Percentiles rank a stretch among this genome's conserved stretches.
Conservation (phyloP, 2,113 vertebrate genomes). For the Rhea pennata region DNA sequence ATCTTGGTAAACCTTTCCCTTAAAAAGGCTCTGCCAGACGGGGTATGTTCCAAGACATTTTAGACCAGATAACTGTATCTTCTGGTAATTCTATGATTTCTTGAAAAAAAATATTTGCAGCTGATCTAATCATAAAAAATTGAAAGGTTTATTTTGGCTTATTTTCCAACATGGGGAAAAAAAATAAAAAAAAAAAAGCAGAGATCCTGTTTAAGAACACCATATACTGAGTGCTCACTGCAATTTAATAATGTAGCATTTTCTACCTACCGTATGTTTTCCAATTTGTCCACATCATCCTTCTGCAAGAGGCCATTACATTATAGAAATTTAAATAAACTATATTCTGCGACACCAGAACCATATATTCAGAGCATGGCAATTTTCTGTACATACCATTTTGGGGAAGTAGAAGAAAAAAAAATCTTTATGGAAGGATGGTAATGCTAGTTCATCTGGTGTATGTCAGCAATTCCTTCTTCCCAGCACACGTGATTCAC, state of each 20-base stretch:
- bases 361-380: not conserved
- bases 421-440: no score
- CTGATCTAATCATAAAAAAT: not conserved
- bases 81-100: not conserved
- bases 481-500: not conserved
- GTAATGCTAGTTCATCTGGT: not conserved
- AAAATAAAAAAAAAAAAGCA: not conserved
- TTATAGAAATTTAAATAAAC: not conserved
- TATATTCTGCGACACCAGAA: no score
- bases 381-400: rapidly evolving
- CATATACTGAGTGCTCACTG: no score
- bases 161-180: not conserved
- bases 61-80: not conserved
- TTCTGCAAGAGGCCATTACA: not conserved
- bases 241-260: not conserved
- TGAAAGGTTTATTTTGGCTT: not conserved
- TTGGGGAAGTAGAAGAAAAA: not conserved
- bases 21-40: no score
- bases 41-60: not conserved
- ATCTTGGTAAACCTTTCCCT: not conserved
- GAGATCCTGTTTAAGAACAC: no score
- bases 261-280: not conserved
- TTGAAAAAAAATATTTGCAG: not conserved
- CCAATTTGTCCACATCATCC: not conserved
- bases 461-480: not conserved